Percentiles rank a stretch among this genome's conserved stretches.
These are phyloP conservation scores for Micoletzkya japonica DNA, from an alignment of 2,888 invertebrate genomes.

Conservation along the genomic window DNA sequence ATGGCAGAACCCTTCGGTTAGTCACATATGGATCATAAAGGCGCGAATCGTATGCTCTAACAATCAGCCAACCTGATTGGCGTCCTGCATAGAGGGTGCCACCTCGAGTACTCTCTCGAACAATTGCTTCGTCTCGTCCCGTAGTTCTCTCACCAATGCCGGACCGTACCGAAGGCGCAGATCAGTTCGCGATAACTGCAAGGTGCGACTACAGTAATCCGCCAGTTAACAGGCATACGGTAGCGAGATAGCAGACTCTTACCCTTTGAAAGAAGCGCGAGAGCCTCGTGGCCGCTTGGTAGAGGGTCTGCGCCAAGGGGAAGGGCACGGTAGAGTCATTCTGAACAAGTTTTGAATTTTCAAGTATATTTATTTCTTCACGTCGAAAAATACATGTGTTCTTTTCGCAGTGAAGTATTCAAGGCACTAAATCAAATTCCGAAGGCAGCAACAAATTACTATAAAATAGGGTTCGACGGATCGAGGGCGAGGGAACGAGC, in stretches of 20 bases:
- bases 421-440: too few species aligned
- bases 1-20: too few species aligned
- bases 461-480: background rate
- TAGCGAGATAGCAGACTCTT: background rate
- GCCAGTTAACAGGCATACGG: background rate
- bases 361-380: too few species aligned
- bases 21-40: too few species aligned
- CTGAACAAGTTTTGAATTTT: too few species aligned
- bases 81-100: slow-evolving; percentile 8
- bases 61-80: slow-evolving; percentile 1
- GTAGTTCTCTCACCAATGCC: background rate
- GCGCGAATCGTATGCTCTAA: too few species aligned
- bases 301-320: slow-evolving; percentile 36
- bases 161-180: background rate
- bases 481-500: too few species aligned
- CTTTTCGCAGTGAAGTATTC: too few species aligned
- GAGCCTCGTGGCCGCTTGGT: slow-evolving; percentile 41
- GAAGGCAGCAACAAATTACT: background rate
- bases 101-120: slow-evolving; percentile 20
- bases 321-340: slow-evolving; percentile 32
- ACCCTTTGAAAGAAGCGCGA: slow-evolving; percentile 30
- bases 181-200: slow-evolving; percentile 9
- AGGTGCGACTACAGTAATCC: too few species aligned
- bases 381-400: too few species aligned
- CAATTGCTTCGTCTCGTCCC: background rate